A percentile compares a stretch with the other conserved stretches of the same genome.
These are phyloP conservation scores for Megaustenia siamemsis DNA, from an alignment of 2,888 invertebrate species.

Conservation along the genomic window DNA sequence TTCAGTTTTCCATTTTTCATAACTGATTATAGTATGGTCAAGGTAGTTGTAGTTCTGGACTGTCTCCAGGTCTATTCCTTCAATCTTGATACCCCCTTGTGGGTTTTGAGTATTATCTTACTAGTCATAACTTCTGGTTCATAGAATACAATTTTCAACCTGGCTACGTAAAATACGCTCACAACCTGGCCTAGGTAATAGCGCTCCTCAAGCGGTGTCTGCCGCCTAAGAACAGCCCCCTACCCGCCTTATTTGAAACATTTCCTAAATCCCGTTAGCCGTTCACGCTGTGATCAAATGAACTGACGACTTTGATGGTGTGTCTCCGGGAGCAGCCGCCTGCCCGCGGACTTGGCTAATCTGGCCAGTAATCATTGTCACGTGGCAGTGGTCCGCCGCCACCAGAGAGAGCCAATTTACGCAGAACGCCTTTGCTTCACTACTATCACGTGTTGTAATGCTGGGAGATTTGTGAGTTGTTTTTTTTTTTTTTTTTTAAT, in stretches of 20 bases:
- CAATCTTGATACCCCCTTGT: too few species aligned
- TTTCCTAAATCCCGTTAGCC: slow-evolving; percentile 47
- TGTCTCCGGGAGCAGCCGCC: slow-evolving; percentile 2
- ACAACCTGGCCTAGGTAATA: slow-evolving; percentile 6
- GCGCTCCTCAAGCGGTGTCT: slow-evolving; percentile 9
- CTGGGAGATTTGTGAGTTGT: too few species aligned
- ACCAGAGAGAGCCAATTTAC: background rate
- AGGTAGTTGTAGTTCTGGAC: too few species aligned
- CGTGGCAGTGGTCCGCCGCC: background rate
- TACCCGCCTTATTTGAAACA: slow-evolving; percentile 38
- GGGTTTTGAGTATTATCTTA: too few species aligned
- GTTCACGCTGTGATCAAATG: slow-evolving; percentile 49
- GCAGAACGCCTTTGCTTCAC: background rate
- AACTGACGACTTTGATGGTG: slow-evolving; percentile 39
- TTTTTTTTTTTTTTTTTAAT: too few species aligned
- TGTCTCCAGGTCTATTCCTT: too few species aligned
- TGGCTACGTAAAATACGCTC: slow-evolving; percentile 22
- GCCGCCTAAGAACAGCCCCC: slow-evolving; percentile 6
- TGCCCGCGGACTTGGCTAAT: slow-evolving; percentile 8
- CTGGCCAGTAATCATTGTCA: slow-evolving; percentile 42
- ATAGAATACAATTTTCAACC: background rate
- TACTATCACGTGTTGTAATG: background rate
- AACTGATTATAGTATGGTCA: too few species aligned
- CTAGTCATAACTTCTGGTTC: too few species aligned
- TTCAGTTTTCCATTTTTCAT: too few species aligned